Conservation (phyloP, 1,140 invertebrate genomes). For the Elysia chlorotica region DNA sequence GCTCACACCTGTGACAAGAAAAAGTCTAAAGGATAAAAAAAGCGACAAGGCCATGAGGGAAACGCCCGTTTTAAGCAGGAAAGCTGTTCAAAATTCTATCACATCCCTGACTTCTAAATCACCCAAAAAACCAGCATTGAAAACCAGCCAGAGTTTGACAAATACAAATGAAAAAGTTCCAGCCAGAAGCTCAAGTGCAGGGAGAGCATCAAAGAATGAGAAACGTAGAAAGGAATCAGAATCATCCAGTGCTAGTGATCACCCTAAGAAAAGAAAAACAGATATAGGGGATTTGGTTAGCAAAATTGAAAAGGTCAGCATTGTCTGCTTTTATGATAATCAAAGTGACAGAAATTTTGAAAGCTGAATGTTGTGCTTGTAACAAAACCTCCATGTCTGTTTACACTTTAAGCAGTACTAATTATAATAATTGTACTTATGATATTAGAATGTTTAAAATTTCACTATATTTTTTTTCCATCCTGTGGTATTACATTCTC, state of each 20-base stretch:
- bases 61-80: neutral
- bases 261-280: conserved; percentile 3
- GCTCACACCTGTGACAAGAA: conserved; percentile 11
- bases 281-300: too few species aligned
- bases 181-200: neutral
- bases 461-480: neutral
- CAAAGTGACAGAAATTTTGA: neutral
- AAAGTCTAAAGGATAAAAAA: neutral
- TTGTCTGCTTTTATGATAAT: too few species aligned
- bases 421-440: too few species aligned
- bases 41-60: neutral
- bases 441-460: neutral
- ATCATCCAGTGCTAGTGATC: too few species aligned
- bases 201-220: neutral
- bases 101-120: neutral
- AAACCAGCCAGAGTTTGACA: too few species aligned
- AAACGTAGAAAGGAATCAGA: neutral
- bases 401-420: neutral
- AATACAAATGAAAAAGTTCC: neutral
- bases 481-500: neutral
- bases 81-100: neutral
- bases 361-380: neutral
- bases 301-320: too few species aligned
- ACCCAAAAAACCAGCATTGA: neutral
- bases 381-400: neutral